Base-by-base conservation (phyloP, 1,140 invertebrate species). In the Zelostemma sp. region DNA sequence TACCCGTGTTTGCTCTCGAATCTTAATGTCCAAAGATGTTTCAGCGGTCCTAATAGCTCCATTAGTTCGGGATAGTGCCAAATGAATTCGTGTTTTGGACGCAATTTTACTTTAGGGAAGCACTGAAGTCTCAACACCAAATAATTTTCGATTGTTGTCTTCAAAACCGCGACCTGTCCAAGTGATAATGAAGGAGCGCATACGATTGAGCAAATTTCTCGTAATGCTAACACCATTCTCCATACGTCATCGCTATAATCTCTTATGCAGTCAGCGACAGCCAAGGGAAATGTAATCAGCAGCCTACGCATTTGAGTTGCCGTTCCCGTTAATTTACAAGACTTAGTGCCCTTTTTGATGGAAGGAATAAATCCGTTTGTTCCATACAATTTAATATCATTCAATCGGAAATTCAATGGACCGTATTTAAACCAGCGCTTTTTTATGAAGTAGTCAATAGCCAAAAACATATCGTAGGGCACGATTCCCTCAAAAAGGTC, bases 401-500 rank as follows among this genome's bases (percentile, higher is more conserved):
- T 3, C 17, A 60, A 45, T 19, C 35, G 5, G 19, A 45, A 6
- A 31, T 51, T 40, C 51, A 46, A 60, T n/a, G 18, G 35, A 31
- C 8, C 45, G 31, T 33, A 6, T 8, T 51, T 43, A 25, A 17
- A 35, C 15, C 9, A 51, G 45, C 2, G 15, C 18, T 18, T 60
- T 21, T n/a, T n/a, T n/a, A n/a, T n/a, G n/a, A n/a, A n/a, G n/a
- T n/a, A n/a, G n/a, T n/a, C n/a, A n/a, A n/a, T n/a, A n/a, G n/a
- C n/a, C n/a, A n/a, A n/a, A n/a, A n/a, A n/a, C n/a, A 62, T 5
- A 54, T 62, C 50, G 9, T 54, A 11, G 38, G 46, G 21, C 8
- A 53, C 31, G 19, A 56, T 14, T 0, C 55, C 55, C 53, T 66
- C 63, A n/a, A 53, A 59, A 0, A 59, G 1, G 18, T 59, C 63